These are phyloP conservation scores for Eurytemora carolleeae DNA, from an alignment of 1,140 invertebrate genomes.

Conservation along the genomic window DNA sequence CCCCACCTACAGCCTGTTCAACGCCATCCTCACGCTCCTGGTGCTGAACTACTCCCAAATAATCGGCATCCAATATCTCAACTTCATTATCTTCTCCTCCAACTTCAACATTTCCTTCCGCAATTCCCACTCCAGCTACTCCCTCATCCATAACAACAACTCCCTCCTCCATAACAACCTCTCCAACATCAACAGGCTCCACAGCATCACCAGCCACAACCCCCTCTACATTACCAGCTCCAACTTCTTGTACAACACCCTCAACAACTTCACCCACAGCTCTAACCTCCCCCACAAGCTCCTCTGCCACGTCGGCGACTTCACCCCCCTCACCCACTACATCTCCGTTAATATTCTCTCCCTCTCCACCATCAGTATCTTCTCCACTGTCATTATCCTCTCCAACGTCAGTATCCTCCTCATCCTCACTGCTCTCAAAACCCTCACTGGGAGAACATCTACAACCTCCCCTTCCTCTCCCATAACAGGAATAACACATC, in stretches of 20 bases:
- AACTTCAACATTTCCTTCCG: slow-evolving; percentile 11
- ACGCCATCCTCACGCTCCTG: slow-evolving; percentile 19
- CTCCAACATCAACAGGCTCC: slow-evolving; percentile 15
- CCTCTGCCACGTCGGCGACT: slow-evolving; percentile 3
- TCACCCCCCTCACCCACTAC: slow-evolving; percentile 6
- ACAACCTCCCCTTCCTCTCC: slow-evolving; percentile 1
- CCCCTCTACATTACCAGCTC: slow-evolving; percentile 21
- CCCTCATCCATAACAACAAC: slow-evolving; percentile 5
- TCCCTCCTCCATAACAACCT: slow-evolving; percentile 26
- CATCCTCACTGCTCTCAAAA: slow-evolving; percentile 1
- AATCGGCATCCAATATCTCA: too few relatives aligned
- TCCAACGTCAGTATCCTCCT: background rate
- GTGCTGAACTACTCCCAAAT: slow-evolving; percentile 16
- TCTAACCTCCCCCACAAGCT: slow-evolving; percentile 6
- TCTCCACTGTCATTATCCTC: background rate
- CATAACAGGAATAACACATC: background rate
- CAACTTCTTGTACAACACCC: slow-evolving; percentile 12
- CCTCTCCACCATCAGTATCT: background rate
- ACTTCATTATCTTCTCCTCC: background rate
- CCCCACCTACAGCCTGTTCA: slow-evolving; percentile 21
- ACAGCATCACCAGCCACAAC: slow-evolving; percentile 10
- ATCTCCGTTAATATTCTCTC: slow-evolving; percentile 3
- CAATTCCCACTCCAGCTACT: slow-evolving; percentile 8
- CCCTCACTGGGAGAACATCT: slow-evolving; percentile 1
- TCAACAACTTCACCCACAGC: slow-evolving; percentile 2